Evolutionary conservation across 2,113 vertebrate genomes (phyloP).

Genomic region (Nothoprocta perdicaria): DNA sequence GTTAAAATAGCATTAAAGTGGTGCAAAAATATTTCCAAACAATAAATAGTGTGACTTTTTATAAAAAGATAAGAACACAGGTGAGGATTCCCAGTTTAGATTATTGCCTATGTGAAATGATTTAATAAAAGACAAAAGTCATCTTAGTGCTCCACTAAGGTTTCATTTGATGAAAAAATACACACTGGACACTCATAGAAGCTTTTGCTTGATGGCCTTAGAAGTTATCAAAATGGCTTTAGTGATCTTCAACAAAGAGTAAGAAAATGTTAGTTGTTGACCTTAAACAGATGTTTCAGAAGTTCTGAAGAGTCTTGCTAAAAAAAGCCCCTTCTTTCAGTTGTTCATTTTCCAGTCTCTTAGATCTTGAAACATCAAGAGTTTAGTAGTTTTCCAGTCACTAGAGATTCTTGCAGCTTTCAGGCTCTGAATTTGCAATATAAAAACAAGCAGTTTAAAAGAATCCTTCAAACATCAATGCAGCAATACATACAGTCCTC

Average conservation of each 20-base stretch:
- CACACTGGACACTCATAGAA: neutral
- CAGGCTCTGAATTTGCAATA: slow-evolving; percentile 16
- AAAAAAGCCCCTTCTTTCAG: neutral
- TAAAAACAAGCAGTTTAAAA: neutral
- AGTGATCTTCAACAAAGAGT: neutral
- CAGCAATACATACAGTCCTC: neutral
- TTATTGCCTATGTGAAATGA: neutral
- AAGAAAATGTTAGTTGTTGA: neutral
- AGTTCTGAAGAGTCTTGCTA: slow-evolving; percentile 14
- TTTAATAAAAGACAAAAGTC: neutral
- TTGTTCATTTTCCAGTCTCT: slow-evolving; percentile 34
- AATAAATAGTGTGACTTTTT: neutral
- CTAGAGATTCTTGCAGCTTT: neutral
- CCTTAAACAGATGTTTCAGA: slow-evolving; percentile 25
- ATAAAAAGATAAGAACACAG: neutral
- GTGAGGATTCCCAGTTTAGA: neutral
- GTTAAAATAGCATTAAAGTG: neutral
- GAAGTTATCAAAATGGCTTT: slow-evolving; percentile 7
- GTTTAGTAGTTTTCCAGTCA: slow-evolving; percentile 24
- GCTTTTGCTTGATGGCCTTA: neutral
- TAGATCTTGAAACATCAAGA: slow-evolving; percentile 44
- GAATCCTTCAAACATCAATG: neutral
- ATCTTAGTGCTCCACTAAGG: neutral
- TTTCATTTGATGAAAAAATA: neutral
- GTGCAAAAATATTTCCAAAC: slow-evolving; percentile 9